phyloP scores from a whole-genome alignment of 2,888 invertebrate genomes.

The Sepiola atlantica region DNA sequence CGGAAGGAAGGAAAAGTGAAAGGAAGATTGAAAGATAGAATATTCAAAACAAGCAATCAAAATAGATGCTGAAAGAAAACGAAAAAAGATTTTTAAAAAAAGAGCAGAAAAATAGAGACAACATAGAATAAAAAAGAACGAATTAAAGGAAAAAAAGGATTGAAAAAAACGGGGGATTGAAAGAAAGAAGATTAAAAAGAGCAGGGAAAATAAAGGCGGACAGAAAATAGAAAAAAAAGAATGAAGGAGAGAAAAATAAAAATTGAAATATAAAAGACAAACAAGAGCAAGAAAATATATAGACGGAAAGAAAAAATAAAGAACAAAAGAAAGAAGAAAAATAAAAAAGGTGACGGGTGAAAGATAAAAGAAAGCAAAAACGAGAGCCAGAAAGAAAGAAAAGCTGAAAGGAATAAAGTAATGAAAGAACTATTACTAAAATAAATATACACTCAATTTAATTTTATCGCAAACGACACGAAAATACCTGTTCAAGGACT shows the following conservation, averaged over 20 bases:
- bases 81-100: not conserved
- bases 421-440: not conserved
- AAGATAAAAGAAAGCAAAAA: not conserved
- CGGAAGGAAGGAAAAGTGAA: not conserved
- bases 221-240: not conserved
- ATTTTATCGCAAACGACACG: not conserved
- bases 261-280: too few species aligned
- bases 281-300: too few species aligned
- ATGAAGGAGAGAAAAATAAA: too few species aligned
- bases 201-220: not conserved
- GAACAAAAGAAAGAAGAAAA: too few species aligned
- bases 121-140: not conserved
- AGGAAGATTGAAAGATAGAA: not conserved
- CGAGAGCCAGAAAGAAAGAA: not conserved
- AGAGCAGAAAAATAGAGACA: not conserved
- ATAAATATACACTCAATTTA: not conserved
- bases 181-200: not conserved
- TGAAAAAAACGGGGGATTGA: not conserved
- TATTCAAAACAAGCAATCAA: not conserved
- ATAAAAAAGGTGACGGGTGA: not conserved
- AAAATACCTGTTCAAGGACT: not conserved
- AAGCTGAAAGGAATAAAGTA: not conserved
- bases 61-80: not conserved
- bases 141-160: not conserved
- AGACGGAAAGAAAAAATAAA: too few species aligned